Evolutionary conservation across 2,797 vertebrate species (phyloP).

Genomic region (Macropus fuliginosus): DNA sequence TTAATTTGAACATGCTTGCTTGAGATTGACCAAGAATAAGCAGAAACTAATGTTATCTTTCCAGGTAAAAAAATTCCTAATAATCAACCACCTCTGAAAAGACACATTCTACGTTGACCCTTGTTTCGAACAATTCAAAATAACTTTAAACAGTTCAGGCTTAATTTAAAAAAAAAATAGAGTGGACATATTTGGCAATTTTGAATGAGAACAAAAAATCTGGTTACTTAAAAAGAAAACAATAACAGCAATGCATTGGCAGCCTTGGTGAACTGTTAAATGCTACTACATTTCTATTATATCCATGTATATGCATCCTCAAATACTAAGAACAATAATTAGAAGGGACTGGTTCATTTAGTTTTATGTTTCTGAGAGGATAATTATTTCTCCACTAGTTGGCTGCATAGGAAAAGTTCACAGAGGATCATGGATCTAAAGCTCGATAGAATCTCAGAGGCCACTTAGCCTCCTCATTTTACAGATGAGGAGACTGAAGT

Average conservation of each 20-base stretch:
- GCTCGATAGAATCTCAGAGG: not conserved
- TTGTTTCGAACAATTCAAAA: conserved; percentile 17
- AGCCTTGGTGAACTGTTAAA: conserved; percentile 57
- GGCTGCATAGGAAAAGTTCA: not conserved
- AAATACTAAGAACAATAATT: conserved; percentile 31
- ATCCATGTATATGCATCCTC: not conserved
- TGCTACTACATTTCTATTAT: conserved; percentile 26
- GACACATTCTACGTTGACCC: not conserved
- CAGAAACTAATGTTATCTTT: not conserved
- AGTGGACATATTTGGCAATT: not conserved
- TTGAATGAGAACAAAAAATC: not conserved
- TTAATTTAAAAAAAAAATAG: conserved; percentile 59
- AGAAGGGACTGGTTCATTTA: conserved; percentile 8
- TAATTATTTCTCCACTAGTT: conserved; percentile 5
- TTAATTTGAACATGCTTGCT: conserved; percentile 19
- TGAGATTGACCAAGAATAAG: conserved; percentile 30
- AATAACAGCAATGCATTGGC: conserved; percentile 2
- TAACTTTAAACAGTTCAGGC: conserved; percentile 50
- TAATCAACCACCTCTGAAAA: conserved; percentile 17
- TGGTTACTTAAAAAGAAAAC: conserved; percentile 38
- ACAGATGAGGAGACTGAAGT: not conserved
- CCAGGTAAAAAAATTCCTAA: conserved; percentile 15
- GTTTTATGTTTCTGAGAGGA: conserved; percentile 23
- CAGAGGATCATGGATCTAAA: not conserved
- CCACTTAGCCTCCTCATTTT: not conserved